phyloP scores from a whole-genome alignment of 2,797 vertebrate genomes.

The Acanthiza pusilla region DNA sequence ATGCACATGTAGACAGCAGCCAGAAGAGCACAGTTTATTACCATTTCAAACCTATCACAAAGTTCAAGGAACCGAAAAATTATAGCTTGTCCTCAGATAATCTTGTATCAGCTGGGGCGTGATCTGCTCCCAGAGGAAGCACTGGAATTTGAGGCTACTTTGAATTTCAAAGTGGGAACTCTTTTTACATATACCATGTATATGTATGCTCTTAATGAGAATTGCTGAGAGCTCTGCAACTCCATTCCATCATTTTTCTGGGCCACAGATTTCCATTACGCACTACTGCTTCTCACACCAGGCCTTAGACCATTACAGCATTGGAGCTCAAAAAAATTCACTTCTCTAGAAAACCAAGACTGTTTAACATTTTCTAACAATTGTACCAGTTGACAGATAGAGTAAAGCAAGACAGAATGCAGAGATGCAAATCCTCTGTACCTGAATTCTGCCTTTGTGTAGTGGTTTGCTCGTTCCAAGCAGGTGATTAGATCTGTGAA shows the following conservation, averaged over 20 bases:
- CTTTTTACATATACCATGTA: not conserved
- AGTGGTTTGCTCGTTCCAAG: slow-evolving; percentile 80
- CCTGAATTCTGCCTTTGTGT: slow-evolving; percentile 78
- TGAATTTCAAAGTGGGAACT: slow-evolving; percentile 27
- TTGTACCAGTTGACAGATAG: not conserved
- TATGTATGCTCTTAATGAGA: not conserved
- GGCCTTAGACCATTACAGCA: not conserved
- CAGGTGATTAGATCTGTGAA: slow-evolving; percentile 84
- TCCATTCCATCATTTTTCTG: not conserved
- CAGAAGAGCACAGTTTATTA: slow-evolving; percentile 14
- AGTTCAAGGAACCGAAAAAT: slow-evolving; percentile 34
- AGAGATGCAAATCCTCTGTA: slow-evolving; percentile 56
- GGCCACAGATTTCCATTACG: not conserved
- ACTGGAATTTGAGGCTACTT: not conserved
- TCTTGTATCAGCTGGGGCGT: not conserved
- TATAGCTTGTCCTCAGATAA: slow-evolving; percentile 38
- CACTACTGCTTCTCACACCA: not conserved
- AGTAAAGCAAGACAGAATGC: not conserved
- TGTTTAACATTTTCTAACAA: not conserved
- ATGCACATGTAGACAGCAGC: not conserved
- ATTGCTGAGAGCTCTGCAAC: not conserved
- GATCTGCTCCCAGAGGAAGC: slow-evolving; percentile 4
- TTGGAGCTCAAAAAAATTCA: not conserved
- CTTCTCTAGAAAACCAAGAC: not conserved
- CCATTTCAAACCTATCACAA: slow-evolving; percentile 34